Conservation (phyloP, 2,888 invertebrate genomes). For the Morpho achilles region DNA sequence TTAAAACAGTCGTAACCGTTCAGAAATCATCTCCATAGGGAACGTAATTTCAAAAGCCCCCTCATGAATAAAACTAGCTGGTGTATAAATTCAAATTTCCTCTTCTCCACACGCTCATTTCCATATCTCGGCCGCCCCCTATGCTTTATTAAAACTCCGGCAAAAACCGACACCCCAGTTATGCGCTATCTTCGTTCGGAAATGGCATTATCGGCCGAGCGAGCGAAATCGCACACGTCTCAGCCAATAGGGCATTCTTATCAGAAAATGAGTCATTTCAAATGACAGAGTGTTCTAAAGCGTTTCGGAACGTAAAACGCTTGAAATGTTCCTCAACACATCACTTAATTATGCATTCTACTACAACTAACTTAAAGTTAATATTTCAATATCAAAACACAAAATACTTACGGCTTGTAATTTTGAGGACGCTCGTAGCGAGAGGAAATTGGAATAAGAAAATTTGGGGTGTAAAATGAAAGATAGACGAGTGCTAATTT, state of each 20-base stretch:
- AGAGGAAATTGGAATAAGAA: constrained; percentile 87
- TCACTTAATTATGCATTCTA: constrained; percentile 38
- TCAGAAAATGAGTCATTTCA: constrained; percentile 87
- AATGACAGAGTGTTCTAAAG: constrained; percentile 80
- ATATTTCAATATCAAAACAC: constrained; percentile 28
- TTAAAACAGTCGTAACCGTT: constrained; percentile 28
- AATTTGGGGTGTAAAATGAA: constrained; percentile 88
- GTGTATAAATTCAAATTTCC: constrained; percentile 79
- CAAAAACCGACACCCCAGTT: constrained; percentile 73
- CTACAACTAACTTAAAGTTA: constrained; percentile 14
- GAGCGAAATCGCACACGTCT: constrained; percentile 72
- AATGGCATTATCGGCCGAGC: constrained; percentile 72
- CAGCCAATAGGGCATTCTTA: constrained; percentile 82
- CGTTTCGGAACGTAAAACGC: constrained; percentile 52
- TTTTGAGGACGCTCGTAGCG: constrained; percentile 57
- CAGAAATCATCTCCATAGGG: constrained; percentile 29
- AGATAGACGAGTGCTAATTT: constrained; percentile 87
- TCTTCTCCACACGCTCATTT: constrained; percentile 75
- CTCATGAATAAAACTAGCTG: constrained; percentile 75
- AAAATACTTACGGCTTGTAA: constrained; percentile 47
- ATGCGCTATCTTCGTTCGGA: constrained; percentile 74
- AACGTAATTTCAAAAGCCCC: constrained; percentile 40
- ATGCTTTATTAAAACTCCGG: constrained; percentile 75
- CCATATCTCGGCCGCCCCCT: constrained; percentile 74
- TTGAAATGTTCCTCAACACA: constrained; percentile 35